Conservation (phyloP, 2,888 invertebrate genomes). For the Trisateles emortualis region DNA sequence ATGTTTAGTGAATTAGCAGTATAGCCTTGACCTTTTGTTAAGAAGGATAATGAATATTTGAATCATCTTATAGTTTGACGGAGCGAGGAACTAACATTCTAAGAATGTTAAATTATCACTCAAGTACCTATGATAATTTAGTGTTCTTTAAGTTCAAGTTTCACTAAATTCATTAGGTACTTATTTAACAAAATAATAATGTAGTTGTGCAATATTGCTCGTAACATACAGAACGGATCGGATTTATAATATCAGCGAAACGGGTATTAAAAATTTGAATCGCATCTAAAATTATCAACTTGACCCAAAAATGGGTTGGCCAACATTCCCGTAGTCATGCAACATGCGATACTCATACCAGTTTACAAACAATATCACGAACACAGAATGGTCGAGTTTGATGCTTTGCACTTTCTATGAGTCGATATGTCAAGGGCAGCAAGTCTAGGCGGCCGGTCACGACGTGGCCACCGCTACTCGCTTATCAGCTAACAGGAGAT, state of each 20-base stretch:
- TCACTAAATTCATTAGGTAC: too few relatives aligned
- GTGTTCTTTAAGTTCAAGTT: background rate
- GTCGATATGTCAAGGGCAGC: conserved; percentile 82
- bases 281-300: conserved; percentile 31
- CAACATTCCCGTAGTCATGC: conserved; percentile 31
- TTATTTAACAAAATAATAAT: background rate
- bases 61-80: too few relatives aligned
- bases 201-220: background rate
- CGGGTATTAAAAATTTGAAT: conserved; percentile 8
- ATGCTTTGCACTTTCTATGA: conserved; percentile 75
- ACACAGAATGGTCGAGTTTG: conserved; percentile 49
- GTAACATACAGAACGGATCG: background rate
- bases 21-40: too few relatives aligned
- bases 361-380: conserved; percentile 45
- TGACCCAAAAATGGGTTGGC: conserved; percentile 32
- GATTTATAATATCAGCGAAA: conserved; percentile 8
- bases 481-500: conserved; percentile 51
- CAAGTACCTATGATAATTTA: too few relatives aligned
- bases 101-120: too few relatives aligned
- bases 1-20: too few relatives aligned
- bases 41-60: too few relatives aligned
- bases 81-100: too few relatives aligned
- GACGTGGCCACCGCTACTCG: conserved; percentile 51
- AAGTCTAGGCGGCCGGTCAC: conserved; percentile 57
- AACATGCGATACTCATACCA: conserved; percentile 23